Conservation (phyloP, 2,888 invertebrate species). For the Limenitis camilla region DNA sequence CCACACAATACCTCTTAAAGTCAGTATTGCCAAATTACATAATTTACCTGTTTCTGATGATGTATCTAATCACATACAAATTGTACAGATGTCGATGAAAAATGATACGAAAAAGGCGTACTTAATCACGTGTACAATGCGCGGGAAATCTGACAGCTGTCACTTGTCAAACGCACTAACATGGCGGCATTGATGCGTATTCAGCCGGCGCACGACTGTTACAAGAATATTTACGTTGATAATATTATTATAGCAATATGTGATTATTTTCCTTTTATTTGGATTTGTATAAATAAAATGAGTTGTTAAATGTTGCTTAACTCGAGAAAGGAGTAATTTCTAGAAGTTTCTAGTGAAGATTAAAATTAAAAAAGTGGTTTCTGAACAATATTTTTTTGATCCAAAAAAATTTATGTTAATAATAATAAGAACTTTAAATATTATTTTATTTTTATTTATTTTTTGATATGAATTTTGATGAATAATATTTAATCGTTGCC, state of each 20-base stretch:
- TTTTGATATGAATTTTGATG: too few relatives aligned
- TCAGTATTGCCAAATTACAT: constrained; percentile 2
- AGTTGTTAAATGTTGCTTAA: too few relatives aligned
- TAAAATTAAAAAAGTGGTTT: too few relatives aligned
- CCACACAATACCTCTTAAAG: not conserved
- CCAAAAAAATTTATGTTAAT: too few relatives aligned
- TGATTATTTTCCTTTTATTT: not conserved
- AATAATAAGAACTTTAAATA: too few relatives aligned
- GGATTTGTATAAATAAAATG: too few relatives aligned
- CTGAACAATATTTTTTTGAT: too few relatives aligned
- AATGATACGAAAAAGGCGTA: constrained; percentile 20
- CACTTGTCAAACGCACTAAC: constrained; percentile 42
- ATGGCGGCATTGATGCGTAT: constrained; percentile 23
- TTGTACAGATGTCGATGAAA: constrained; percentile 17
- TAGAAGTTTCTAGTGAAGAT: too few relatives aligned
- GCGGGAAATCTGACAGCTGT: constrained; percentile 52
- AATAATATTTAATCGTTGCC: too few relatives aligned
- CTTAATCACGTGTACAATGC: constrained; percentile 32
- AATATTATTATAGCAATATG: not conserved
- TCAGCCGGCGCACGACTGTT: not conserved
- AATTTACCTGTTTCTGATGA: constrained; percentile 1
- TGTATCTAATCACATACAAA: constrained; percentile 10
- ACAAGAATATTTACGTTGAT: not conserved
- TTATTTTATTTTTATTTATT: too few relatives aligned
- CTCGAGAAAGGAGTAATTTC: too few relatives aligned